A percentile compares a stretch with the other conserved stretches of the same genome.
phyloP scores from a whole-genome alignment of 2,113 vertebrate species.

The Micromys minutus region DNA sequence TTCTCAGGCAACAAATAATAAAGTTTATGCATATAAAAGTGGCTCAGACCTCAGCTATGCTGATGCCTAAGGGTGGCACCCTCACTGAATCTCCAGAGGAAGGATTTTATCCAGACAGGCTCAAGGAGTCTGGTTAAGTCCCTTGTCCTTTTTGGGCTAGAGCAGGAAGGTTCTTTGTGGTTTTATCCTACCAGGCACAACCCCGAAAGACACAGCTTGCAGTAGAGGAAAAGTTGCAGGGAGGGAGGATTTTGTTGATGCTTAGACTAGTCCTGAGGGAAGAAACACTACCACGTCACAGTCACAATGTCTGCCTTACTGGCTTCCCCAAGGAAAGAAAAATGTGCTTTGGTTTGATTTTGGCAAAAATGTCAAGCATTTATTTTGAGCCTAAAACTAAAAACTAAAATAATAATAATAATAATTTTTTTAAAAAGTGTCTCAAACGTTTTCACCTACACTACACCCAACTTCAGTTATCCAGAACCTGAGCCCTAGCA shows the following conservation, averaged over 20 bases:
- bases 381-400: slow-evolving; percentile 90
- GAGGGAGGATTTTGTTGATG: not conserved
- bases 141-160: slow-evolving; percentile 64
- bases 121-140: slow-evolving; percentile 70
- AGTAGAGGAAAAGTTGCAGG: slow-evolving; percentile 44
- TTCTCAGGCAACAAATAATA: not conserved
- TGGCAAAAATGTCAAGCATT: slow-evolving; percentile 84
- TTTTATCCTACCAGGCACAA: slow-evolving; percentile 53
- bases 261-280: slow-evolving; percentile 42
- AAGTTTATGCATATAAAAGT: not conserved
- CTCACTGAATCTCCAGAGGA: slow-evolving; percentile 74
- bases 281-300: slow-evolving; percentile 42
- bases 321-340: slow-evolving; percentile 61
- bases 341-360: slow-evolving; percentile 75
- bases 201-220: slow-evolving; percentile 66
- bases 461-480: not conserved
- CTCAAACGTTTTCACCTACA: not conserved
- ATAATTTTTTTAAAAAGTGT: too few relatives aligned
- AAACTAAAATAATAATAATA: too few relatives aligned
- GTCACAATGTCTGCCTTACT: slow-evolving; percentile 1
- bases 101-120: slow-evolving; percentile 71
- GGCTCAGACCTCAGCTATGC: slow-evolving; percentile 62
- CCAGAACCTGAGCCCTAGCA: not conserved
- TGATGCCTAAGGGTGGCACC: slow-evolving; percentile 56
- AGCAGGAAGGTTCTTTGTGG: not conserved